Evolutionary conservation across 2,113 vertebrate species (phyloP), one percentile per base, ranked within the genome.

Genomic region (Tachycineta bicolor): DNA sequence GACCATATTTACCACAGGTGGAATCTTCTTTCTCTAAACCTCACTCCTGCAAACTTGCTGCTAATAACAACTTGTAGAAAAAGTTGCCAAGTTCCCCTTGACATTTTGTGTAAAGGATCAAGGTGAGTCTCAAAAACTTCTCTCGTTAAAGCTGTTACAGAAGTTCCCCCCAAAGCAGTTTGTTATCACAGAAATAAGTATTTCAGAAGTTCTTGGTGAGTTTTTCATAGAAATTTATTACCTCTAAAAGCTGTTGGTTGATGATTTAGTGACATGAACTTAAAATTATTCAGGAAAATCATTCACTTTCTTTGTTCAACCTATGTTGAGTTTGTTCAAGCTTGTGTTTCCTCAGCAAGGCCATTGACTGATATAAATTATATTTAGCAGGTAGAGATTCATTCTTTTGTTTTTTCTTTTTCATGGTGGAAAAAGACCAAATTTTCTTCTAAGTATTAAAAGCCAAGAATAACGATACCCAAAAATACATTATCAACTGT

Each of bases 401-500:
- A 85, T 79, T 89, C 87, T 63, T 94, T 75, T 44, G 18, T 37
- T 90, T 70, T 62, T 64, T 33, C 41, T 78, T 55, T 67, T 49
- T 50, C 62, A 33, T 19, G 31, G 64, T 43, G 37, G 70, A 79
- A 76, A 74, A 94, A 74, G 23, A 93, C 19, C 43, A 39, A 46
- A 73, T 87, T 93, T 74, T 65, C 53, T 90, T 82, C 80, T 75
- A 79, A 53, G 80, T 94, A 77, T 74, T 83, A 91, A 86, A 87
- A 94, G 65, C 17, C 69, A 91, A 89, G 74, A 89, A 69, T 84
- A 95, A 94, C 15, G 22, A 93, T 21, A 91, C 29, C 26, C 31
- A 39, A 88, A 90, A 95, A 91, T 46, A 86, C 22, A 4, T 37
- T 70, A 88, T 70, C 74, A 85, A 39, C 55, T 88, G 34, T 37